These are phyloP conservation scores for Illadopsis cleaveri DNA, from an alignment of 2,113 vertebrate genomes.

Conservation along the genomic window DNA sequence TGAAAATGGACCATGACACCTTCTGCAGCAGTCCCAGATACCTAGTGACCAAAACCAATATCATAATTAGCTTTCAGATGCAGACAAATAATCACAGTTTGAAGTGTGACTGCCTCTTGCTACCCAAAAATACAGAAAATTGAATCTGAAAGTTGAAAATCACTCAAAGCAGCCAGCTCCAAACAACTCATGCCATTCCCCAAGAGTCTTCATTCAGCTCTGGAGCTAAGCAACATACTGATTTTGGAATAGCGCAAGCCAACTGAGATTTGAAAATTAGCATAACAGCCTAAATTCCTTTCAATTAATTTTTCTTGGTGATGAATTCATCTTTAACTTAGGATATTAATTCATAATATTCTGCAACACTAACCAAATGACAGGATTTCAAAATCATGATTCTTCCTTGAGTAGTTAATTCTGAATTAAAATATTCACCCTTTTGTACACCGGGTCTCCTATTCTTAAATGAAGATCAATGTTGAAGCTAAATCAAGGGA, in stretches of 20 bases:
- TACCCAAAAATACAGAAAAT: background rate
- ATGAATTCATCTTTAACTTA: background rate
- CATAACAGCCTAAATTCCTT: background rate
- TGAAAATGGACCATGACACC: background rate
- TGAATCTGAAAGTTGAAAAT: background rate
- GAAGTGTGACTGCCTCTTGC: background rate
- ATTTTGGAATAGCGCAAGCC: background rate
- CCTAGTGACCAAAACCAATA: background rate
- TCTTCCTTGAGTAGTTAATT: background rate
- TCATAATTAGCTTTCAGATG: background rate
- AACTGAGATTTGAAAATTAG: background rate
- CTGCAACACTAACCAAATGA: background rate
- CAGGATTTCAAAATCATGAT: background rate
- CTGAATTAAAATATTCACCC: background rate
- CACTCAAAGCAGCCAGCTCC: background rate
- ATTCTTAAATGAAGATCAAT: background rate
- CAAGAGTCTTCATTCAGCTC: background rate
- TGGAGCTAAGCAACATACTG: background rate
- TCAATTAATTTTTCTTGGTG: background rate
- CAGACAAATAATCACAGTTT: background rate
- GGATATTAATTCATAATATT: background rate
- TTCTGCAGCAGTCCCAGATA: background rate
- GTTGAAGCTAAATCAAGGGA: background rate
- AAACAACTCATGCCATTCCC: background rate
- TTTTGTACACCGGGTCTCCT: background rate